A percentile compares a stretch with the other conserved stretches of the same genome.
These are phyloP conservation scores for Nyctalus aviator DNA, from an alignment of 2,797 vertebrate species.

Conservation along the genomic window DNA sequence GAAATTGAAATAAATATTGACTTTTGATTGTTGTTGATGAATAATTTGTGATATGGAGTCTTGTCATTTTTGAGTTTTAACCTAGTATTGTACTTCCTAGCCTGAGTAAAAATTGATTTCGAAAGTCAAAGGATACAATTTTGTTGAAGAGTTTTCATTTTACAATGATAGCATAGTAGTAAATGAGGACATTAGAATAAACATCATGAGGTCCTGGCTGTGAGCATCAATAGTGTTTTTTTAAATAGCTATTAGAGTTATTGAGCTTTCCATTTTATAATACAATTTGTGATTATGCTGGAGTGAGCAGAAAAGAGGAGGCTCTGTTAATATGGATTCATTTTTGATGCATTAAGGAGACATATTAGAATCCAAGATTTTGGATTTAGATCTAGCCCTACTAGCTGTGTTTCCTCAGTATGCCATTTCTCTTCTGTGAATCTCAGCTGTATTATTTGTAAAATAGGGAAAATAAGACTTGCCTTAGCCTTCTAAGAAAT, in stretches of 20 bases:
- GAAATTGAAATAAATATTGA: slow-evolving; percentile 65
- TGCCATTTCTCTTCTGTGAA: neutral
- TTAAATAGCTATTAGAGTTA: slow-evolving; percentile 68
- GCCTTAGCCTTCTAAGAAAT: neutral
- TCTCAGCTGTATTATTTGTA: neutral
- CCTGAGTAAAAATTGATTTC: slow-evolving; percentile 69
- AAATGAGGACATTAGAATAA: slow-evolving; percentile 77
- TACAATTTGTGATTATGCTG: slow-evolving; percentile 63
- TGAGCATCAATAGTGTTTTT: slow-evolving; percentile 66
- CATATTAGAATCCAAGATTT: slow-evolving; percentile 3
- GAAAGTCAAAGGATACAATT: slow-evolving; percentile 36
- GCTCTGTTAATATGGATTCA: slow-evolving; percentile 19
- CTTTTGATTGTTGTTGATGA: slow-evolving; percentile 63
- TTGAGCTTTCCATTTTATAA: slow-evolving; percentile 68
- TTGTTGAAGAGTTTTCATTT: slow-evolving; percentile 62
- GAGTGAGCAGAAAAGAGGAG: slow-evolving; percentile 39
- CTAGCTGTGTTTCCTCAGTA: neutral
- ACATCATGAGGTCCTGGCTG: slow-evolving; percentile 57
- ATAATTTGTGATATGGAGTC: slow-evolving; percentile 47
- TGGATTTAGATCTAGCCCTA: neutral
- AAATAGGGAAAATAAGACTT: neutral
- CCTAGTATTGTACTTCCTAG: slow-evolving; percentile 43
- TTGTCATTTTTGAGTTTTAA: slow-evolving; percentile 36
- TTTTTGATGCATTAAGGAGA: slow-evolving; percentile 44
- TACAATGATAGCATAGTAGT: slow-evolving; percentile 38